Conservation (phyloP, 2,113 vertebrate genomes). For the Bufo bufo region DNA sequence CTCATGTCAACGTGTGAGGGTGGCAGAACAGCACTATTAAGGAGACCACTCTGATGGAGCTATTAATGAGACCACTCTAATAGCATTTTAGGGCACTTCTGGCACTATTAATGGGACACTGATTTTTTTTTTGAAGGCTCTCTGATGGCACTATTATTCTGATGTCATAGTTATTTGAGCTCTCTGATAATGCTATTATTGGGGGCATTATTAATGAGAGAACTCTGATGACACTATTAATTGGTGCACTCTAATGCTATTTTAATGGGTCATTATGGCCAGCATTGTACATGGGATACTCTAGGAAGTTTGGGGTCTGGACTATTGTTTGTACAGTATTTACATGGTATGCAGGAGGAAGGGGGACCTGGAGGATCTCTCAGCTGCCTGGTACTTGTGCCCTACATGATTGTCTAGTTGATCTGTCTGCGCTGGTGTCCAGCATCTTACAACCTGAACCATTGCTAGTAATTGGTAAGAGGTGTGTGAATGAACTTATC, state of each 20-base stretch:
- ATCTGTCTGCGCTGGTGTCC: neutral
- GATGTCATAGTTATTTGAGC: no score
- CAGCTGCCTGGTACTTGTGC: neutral
- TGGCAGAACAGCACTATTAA: no score
- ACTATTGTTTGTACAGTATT: neutral
- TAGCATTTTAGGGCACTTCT: no score
- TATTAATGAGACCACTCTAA: no score
- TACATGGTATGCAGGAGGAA: no score
- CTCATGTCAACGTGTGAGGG: no score
- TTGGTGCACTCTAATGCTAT: neutral
- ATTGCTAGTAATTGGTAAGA: neutral
- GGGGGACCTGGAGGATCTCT: neutral
- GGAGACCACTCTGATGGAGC: no score
- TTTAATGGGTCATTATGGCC: neutral
- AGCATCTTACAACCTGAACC: neutral
- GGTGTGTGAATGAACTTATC: neutral
- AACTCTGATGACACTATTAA: neutral
- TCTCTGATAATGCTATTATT: neutral
- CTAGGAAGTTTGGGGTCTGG: neutral
- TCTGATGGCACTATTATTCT: no score
- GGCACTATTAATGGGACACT: no score
- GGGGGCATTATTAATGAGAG: neutral
- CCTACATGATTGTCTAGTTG: neutral
- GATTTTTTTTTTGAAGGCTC: no score
- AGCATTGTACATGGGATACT: neutral